Base-by-base conservation (phyloP, 2,113 vertebrate genomes). In the Panthera leo region DNA sequence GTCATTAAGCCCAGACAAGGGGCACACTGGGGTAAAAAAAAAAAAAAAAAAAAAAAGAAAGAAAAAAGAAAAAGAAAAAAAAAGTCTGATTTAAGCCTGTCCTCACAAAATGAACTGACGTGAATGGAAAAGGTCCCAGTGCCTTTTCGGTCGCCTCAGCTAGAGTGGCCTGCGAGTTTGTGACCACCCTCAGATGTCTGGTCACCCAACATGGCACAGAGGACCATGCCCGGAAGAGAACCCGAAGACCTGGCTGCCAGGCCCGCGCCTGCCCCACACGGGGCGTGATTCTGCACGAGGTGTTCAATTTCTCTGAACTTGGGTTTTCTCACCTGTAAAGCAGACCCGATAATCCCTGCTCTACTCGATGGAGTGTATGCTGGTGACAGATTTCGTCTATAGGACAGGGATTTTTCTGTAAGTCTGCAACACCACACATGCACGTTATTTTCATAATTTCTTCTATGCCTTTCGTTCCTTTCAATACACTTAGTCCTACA, bases 281-380 rank as follows among this genome's bases (percentile, higher is more conserved):
- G 63, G 65, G 63, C 29, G 19, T 21, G 61, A 14, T 34, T 67
- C 48, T 39, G 53, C 29, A 34, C 45, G 6, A 12, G 12, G 14
- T 12, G 29, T n/a, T 70, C 42, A 10, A 9, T 9, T 58, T 75
- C 82, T 78, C 89, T 79, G 70, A 85, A 63, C 45, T 18, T 53
- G 36, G 80, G 31, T 71, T 87, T 92, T 63, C 36, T 93, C 75
- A 16, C 82, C 85, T 71, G 29, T 86, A 48, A 85, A 58, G 79
- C 0, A 0, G 45, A 34, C 31, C 84, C 4, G 53, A 48, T 8
- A 12, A 51, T 14, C 58, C 23, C 55, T 5, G 4, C 27, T 78
- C 5, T 7, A 9, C 4, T 36, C 63, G 75, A 19, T 5, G 1
- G 3, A 29, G 12, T 11, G 16, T 12, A 27, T 25, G 31, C 63